Percentiles rank a stretch among this genome's conserved stretches.
These are phyloP conservation scores for Synergus itoensis DNA, from an alignment of 2,888 invertebrate species.

Conservation along the genomic window DNA sequence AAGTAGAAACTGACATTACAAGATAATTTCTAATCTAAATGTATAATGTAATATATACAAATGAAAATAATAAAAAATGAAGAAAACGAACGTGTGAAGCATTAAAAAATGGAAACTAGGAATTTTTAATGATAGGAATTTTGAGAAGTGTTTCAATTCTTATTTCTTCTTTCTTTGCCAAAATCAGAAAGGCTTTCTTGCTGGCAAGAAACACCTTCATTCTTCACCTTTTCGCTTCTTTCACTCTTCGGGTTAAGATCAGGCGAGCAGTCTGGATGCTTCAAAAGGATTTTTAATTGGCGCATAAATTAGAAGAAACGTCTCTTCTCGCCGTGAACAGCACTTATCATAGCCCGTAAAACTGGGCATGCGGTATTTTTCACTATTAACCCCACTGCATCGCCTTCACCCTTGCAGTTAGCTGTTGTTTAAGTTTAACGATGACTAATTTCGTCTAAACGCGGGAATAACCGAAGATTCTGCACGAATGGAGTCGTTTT, in stretches of 20 bases:
- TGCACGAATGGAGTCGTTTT: constrained; percentile 5
- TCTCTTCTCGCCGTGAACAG: constrained; percentile 36
- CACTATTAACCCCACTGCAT: constrained; percentile 38
- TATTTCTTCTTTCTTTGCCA: constrained; percentile 3
- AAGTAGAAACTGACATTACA: no score
- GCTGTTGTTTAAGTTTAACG: constrained; percentile 29
- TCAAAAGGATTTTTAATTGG: constrained; percentile 40
- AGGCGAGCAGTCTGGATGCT: constrained; percentile 33
- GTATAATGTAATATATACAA: no score
- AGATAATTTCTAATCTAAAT: no score
- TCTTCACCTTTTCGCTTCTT: constrained; percentile 29
- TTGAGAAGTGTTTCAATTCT: neutral
- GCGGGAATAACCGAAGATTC: constrained; percentile 14
- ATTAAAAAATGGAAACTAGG: no score
- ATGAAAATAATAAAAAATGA: no score
- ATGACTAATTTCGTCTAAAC: constrained; percentile 30
- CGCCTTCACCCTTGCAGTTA: constrained; percentile 21
- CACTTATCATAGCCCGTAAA: constrained; percentile 32
- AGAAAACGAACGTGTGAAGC: no score
- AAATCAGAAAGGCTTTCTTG: constrained; percentile 1
- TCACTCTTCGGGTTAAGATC: constrained; percentile 7
- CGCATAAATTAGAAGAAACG: constrained; percentile 41
- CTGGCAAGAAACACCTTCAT: constrained; percentile 27
- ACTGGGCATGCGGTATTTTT: constrained; percentile 25
- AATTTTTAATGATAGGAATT: no score